Base-by-base conservation (phyloP, 1,140 invertebrate genomes). In the Drosophila persimilis region DNA sequence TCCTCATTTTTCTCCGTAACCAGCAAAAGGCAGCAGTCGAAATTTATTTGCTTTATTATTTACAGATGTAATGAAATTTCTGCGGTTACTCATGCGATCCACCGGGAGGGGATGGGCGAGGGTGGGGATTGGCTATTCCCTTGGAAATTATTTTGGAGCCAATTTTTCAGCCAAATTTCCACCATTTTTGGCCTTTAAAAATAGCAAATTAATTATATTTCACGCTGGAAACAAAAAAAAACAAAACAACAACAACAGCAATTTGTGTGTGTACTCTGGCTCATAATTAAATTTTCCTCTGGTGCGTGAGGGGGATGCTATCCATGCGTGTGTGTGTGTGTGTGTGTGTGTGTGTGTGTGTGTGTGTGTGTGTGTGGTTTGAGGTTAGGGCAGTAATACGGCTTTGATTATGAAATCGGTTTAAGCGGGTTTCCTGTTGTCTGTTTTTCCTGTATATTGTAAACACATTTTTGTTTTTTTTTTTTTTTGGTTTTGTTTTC, bases 361-460 rank as follows among this genome's bases (percentile, higher is more conserved):
- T 64, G n/a, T n/a, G n/a, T n/a, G 48, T 29, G 61, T 61, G 44
- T 46, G 50, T 48, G 15, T 17, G 45, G 15, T 47, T 35, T 26
- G 26, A 39, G 20, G 15, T 50, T 29, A 31, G 44, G 29, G 9
- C 54, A 55, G 67, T 80, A 85, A 85, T 86, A 75, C 55, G 61
- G 65, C 76, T 86, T 86, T 85, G 81, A 85, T 85, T 86, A 77
- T 83, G 80, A 85, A 85, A 85, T 85, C 81, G 81, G 79, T 85
- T 86, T 85, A 86, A 85, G 62, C 67, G 73, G 77, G 52, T 56
- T 53, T 0, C 31, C 20, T 20, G 63, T 15, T 48, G 3, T 55
- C 51, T 44, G 26, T 75, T 46, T 60, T 17, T 1, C 17, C 17
- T 17, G 17, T 17, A 17, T 17, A 17, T 17, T 17, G 17, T 17